These are phyloP conservation scores for Lasioglossum calceatum DNA, from an alignment of 2,888 invertebrate species.

Conservation along the genomic window DNA sequence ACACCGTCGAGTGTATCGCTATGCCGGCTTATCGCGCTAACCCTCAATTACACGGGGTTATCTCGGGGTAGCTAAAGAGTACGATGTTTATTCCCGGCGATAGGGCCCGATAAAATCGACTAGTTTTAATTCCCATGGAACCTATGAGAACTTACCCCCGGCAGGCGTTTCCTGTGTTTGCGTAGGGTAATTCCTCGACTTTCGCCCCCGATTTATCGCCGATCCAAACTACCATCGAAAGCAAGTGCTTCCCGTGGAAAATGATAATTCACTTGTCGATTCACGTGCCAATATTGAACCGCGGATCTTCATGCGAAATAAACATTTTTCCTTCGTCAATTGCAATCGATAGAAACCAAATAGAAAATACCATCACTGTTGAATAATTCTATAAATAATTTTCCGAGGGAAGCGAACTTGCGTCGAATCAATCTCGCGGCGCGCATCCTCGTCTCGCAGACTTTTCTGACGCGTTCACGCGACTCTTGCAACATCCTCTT, in stretches of 20 bases:
- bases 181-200: conserved; percentile 6
- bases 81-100: conserved; percentile 77
- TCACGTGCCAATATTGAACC: too few relatives aligned
- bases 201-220: not conserved
- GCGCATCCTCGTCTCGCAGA: not conserved
- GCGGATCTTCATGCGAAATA: too few relatives aligned
- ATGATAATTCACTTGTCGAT: not conserved
- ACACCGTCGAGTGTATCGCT: conserved; percentile 70
- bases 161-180: conserved; percentile 30
- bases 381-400: too few relatives aligned
- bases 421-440: too few relatives aligned
- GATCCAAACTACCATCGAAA: not conserved
- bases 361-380: not conserved
- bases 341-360: not conserved
- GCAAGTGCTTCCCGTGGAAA: not conserved
- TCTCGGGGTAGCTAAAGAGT: conserved; percentile 75
- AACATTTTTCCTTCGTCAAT: not conserved
- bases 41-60: conserved; percentile 78
- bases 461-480: not conserved
- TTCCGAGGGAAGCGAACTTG: too few relatives aligned
- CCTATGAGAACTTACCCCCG: conserved; percentile 53
- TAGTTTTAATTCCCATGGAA: conserved; percentile 75
- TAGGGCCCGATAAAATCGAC: conserved; percentile 75
- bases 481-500: conserved; percentile 8
- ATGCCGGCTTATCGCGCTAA: conserved; percentile 74